Base-by-base conservation (phyloP, 2,797 vertebrate species). In the Gymnothorax javanicus region DNA sequence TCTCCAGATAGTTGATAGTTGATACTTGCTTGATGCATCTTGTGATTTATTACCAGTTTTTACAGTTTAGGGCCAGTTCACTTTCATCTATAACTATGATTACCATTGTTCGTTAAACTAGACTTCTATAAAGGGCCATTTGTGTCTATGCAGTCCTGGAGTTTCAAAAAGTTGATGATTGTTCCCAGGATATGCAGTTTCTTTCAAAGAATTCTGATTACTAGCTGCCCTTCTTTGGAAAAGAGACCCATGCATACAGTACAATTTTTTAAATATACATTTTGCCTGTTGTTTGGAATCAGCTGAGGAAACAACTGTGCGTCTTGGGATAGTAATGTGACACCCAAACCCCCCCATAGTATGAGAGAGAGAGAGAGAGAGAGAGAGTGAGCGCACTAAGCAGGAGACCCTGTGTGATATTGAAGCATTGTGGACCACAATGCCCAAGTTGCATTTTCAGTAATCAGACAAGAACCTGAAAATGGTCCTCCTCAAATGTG, bases 271-370 rank as follows among this genome's bases (percentile, higher is more conserved):
- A 56, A 27, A 67, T 27, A 50, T 23, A 62, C 56, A 25, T 58
- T 67, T 87, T 90, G 89, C 54, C 23, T 86, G n/a, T 56, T 87
- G 60, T 90, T 87, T 89, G 89, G 60, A 91, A 88, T 82, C 7
- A 56, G 25, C 23, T 60, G 88, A 67, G 84, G 83, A 62, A 89
- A 90, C 83, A 87, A 87, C 91, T 84, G 33, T 50, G 43, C 73
- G 15, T 77, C 73, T 77, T 50, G 43, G 52, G 33, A 50, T 77
- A 77, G 4, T 77, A 43, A 33, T 77, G 73, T 50, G 73, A 50
- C 15, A 50, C 73, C 43, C 73, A 50, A 43, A 7, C 6, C 3
- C 20, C 43, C 13, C 13, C 73, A 77, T 17, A 20, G 43, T 77
- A 52, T 43, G 33, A 12, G 69, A 73, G 62, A 64, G 69, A 73